A percentile compares a stretch with the other conserved stretches of the same genome.
These are phyloP conservation scores for Uropsilus gracilis DNA, from an alignment of 2,113 vertebrate species.

Conservation along the genomic window DNA sequence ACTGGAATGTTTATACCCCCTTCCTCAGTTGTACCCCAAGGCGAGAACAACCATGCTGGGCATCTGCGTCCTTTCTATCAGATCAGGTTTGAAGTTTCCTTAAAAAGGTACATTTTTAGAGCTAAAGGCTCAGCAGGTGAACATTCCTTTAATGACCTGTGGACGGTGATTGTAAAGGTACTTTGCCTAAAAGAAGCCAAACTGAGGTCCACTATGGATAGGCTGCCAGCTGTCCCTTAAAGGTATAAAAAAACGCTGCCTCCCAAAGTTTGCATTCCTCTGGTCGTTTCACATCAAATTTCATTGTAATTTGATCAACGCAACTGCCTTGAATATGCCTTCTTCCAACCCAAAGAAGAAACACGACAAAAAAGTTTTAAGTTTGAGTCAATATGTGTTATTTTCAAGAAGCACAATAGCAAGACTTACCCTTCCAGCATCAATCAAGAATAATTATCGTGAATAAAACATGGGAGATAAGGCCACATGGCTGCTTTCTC, in stretches of 20 bases:
- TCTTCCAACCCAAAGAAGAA: background rate
- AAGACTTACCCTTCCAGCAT: background rate
- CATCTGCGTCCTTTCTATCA: background rate
- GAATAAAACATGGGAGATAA: background rate
- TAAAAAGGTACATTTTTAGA: background rate
- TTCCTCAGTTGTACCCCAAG: background rate
- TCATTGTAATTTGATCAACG: conserved; percentile 27
- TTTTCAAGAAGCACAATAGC: background rate
- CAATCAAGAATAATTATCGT: background rate
- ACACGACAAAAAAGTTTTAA: background rate
- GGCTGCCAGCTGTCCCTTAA: background rate
- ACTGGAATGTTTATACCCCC: background rate
- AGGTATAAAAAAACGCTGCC: background rate
- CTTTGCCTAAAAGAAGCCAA: background rate
- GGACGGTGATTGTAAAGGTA: background rate
- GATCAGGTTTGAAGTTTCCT: background rate
- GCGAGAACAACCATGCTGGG: background rate
- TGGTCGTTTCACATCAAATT: background rate
- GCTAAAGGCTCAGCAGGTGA: background rate
- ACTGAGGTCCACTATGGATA: background rate
- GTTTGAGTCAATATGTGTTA: background rate
- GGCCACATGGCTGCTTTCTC: background rate
- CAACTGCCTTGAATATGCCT: background rate
- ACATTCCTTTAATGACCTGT: background rate
- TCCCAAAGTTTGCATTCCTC: background rate